Evolutionary conservation across 2,113 vertebrate genomes (phyloP).

Genomic region (Ceyx margarethae): DNA sequence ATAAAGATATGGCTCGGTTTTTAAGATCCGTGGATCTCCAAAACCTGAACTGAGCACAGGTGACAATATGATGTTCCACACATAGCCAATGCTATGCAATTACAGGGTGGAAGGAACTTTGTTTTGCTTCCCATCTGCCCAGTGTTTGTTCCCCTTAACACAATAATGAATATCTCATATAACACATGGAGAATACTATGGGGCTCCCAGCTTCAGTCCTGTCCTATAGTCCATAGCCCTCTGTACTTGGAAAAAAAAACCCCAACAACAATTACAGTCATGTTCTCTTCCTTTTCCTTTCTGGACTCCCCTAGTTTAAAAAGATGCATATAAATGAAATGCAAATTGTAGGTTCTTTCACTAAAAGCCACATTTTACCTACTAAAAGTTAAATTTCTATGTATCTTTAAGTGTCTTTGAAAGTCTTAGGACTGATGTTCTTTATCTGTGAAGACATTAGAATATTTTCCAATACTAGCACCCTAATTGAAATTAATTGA

Average conservation of each 20-base stretch:
- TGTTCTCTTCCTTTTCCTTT: rapidly evolving
- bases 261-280: rapidly evolving
- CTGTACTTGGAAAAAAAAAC: neutral
- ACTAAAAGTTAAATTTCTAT: neutral
- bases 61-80: rapidly evolving
- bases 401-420: neutral
- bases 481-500: conserved; percentile 32
- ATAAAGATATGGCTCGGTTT: neutral
- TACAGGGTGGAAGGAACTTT: neutral
- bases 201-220: neutral
- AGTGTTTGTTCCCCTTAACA: neutral
- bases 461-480: neutral
- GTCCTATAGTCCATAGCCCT: neutral
- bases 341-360: neutral
- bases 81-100: too few relatives aligned
- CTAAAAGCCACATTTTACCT: neutral
- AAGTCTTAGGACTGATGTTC: neutral
- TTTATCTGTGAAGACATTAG: neutral
- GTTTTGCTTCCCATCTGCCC: neutral
- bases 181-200: neutral
- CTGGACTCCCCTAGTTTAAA: neutral
- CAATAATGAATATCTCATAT: rapidly evolving
- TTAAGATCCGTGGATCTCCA: neutral
- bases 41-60: rapidly evolving
- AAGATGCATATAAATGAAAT: neutral